phyloP scores from a whole-genome alignment of 2,113 vertebrate species.

The Salvelinus alpinus region DNA sequence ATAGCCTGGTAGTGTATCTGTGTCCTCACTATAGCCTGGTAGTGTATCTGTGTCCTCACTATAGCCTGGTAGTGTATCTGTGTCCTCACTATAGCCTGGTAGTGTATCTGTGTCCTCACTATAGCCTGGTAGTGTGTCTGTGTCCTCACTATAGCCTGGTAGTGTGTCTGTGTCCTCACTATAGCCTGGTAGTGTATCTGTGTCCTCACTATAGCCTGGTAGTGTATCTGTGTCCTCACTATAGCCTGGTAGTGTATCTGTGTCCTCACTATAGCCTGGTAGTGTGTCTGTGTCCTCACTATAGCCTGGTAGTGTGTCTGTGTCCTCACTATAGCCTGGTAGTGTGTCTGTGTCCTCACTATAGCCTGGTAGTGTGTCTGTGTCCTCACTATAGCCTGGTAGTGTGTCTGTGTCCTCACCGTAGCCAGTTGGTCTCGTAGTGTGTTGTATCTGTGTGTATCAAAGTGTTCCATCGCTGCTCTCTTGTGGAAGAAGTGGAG shows the following conservation, averaged over 20 bases:
- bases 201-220: no score
- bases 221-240: not conserved
- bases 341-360: not conserved
- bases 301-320: not conserved
- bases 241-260: not conserved
- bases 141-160: no score
- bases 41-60: no score
- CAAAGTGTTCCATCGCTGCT: conserved; percentile 68
- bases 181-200: no score
- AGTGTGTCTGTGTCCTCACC: conserved; percentile 58
- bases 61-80: no score
- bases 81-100: no score
- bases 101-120: no score
- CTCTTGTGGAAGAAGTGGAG: conserved; percentile 77
- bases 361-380: not conserved
- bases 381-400: not conserved
- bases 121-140: no score
- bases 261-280: not conserved
- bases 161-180: no score
- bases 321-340: not conserved
- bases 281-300: not conserved
- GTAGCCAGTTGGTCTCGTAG: conserved; percentile 75
- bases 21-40: no score
- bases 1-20: no score
- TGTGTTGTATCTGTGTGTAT: conserved; percentile 76